phyloP scores from a whole-genome alignment of 2,888 invertebrate species.

The Acanthosoma haemorrhoidale region DNA sequence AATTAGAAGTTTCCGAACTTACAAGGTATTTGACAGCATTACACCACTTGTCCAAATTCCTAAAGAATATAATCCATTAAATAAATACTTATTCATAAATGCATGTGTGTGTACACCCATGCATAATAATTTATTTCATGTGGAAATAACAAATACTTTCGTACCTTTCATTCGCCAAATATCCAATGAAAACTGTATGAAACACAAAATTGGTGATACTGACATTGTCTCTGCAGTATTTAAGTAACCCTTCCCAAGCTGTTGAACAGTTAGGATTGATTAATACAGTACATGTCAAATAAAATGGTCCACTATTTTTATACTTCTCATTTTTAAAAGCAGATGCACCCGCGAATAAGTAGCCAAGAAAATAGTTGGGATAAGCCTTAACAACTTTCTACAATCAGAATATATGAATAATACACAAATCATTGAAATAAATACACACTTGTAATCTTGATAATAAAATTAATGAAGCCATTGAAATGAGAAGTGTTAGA shows the following conservation, averaged over 20 bases:
- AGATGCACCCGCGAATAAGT: conserved; percentile 4
- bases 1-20: background rate
- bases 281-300: background rate
- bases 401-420: background rate
- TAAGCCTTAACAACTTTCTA: background rate
- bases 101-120: too few relatives aligned
- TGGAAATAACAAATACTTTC: background rate
- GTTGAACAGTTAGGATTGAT: conserved; percentile 8
- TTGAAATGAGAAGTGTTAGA: too few relatives aligned
- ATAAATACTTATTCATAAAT: background rate
- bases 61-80: background rate
- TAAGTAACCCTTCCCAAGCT: background rate
- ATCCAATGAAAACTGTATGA: background rate
- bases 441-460: too few relatives aligned
- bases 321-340: background rate
- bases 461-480: too few relatives aligned
- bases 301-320: background rate
- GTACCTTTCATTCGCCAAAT: background rate
- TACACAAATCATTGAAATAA: background rate
- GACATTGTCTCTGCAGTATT: background rate
- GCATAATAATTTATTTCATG: too few relatives aligned
- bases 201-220: background rate
- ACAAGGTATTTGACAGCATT: background rate
- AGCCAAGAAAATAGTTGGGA: background rate
- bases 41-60: conserved; percentile 3